Evolutionary conservation across 1,140 invertebrate species (phyloP).

Genomic region (Drosophila obscura): DNA sequence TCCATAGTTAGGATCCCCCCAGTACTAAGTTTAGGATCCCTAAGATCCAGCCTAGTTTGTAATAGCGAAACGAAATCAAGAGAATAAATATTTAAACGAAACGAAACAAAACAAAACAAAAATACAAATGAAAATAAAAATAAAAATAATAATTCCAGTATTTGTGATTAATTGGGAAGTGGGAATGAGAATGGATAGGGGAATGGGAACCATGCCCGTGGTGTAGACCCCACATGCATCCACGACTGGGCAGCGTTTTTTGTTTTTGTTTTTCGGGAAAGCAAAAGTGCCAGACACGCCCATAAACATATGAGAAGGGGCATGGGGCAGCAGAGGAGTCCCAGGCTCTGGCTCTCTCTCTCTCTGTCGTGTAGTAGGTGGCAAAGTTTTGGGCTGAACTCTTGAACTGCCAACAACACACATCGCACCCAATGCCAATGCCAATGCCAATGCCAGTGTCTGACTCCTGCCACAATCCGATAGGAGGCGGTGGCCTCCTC

Average conservation of each 20-base stretch:
- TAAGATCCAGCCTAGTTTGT: conserved; percentile 58
- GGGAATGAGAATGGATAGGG: not conserved
- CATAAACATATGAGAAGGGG: conserved; percentile 6
- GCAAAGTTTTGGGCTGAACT: conserved; percentile 49
- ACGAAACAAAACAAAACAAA: conserved; percentile 2
- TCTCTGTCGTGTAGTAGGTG: conserved; percentile 40
- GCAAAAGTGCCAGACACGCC: conserved; percentile 62
- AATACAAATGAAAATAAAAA: conserved; percentile 34
- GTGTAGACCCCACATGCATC: conserved; percentile 1
- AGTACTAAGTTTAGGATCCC: not conserved
- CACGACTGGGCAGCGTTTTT: not conserved
- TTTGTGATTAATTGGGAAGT: conserved; percentile 55
- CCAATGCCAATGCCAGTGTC: no score
- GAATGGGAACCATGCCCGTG: no score
- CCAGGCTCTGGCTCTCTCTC: no score
- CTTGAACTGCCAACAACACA: conserved; percentile 54
- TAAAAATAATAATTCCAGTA: conserved; percentile 3
- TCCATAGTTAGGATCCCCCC: conserved; percentile 18
- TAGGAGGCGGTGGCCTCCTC: conserved; percentile 31
- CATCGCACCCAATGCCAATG: not conserved
- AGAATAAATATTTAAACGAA: conserved; percentile 58
- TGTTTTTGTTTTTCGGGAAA: conserved; percentile 28
- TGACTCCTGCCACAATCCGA: conserved; percentile 36
- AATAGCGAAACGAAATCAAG: conserved; percentile 77
- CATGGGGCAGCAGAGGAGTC: not conserved